Base-by-base conservation (phyloP, 2,888 invertebrate species). In the Dyspetes luteomarginatus region DNA sequence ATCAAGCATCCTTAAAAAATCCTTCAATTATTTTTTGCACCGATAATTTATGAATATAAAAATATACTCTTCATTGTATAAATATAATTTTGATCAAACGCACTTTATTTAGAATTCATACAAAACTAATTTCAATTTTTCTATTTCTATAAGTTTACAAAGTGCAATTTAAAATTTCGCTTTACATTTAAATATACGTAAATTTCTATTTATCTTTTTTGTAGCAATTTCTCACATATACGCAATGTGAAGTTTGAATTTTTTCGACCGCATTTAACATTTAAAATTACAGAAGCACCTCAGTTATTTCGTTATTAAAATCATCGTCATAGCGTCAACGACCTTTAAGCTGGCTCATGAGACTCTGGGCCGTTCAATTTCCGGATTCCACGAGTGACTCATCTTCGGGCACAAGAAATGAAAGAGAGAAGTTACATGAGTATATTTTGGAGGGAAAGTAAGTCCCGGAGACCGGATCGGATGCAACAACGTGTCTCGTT, bases 301-400 rank as follows among this genome's bases (percentile, higher is more conserved):
- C 15, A 26, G 58, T 48, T 17, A 65, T 60, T 50, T 60, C 26
- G 48, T 26, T 24, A 36, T 65, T 65, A 36, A 50, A 41, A 12
- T 56, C 45, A 7, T 30, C 19, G 9, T 19, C 28, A 22, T 22
- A 3, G 28, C 52, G 41, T 65, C 73, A 74, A 28, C 22, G 58
- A 64, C 56, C 36, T 73, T 58, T 17, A 22, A 65, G 45, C 24
- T 71, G 48, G 45, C 41, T 30, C 22, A 3, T 24, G 36, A n/a
- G n/a, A 36, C 36, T 30, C 9, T 17, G 55, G 68, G 45, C 45
- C 48, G 41, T 36, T 65, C n/a, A 9, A 81, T 82, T 78, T 82
- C 67, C 67, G 65, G 72, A 78, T 75, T 80, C 78, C 77, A 75
- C 48, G 36, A 28, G 73, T 81, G 82, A 82, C 55, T 82, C 80